Conservation (phyloP, 2,113 vertebrate genomes). For the Lepidothrix coronata region DNA sequence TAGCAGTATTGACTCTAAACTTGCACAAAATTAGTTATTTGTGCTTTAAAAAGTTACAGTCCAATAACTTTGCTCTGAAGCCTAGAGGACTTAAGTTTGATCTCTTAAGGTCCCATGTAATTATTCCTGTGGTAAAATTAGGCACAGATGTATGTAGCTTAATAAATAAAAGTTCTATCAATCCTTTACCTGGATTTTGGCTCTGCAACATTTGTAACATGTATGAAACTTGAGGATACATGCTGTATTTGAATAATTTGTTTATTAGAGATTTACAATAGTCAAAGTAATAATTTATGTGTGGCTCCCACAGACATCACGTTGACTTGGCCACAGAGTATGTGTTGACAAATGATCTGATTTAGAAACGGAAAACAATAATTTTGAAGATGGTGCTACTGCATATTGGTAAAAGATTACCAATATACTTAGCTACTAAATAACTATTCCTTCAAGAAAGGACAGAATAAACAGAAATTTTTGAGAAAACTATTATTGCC, state of each 20-base stretch:
- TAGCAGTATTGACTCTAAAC: neutral
- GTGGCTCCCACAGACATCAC: neutral
- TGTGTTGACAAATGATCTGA: neutral
- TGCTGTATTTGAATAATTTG: conserved; percentile 17
- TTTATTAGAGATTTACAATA: neutral
- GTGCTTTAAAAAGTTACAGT: neutral
- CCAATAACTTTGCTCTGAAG: neutral
- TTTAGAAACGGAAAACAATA: conserved; percentile 1
- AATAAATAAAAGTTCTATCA: neutral
- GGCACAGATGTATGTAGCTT: neutral
- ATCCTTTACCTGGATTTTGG: neutral
- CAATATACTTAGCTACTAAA: neutral
- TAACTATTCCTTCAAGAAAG: neutral
- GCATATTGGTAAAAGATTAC: neutral
- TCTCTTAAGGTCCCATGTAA: neutral
- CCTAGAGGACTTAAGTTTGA: neutral
- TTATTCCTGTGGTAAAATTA: neutral
- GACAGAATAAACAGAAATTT: neutral
- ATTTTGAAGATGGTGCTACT: neutral
- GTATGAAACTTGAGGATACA: neutral
- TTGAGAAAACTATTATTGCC: neutral
- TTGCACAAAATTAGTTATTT: neutral
- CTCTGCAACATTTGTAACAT: neutral
- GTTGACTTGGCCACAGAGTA: neutral
- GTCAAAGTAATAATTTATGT: conserved; percentile 4